phyloP scores from a whole-genome alignment of 2,113 vertebrate species.

The Pterocles orientalis region DNA sequence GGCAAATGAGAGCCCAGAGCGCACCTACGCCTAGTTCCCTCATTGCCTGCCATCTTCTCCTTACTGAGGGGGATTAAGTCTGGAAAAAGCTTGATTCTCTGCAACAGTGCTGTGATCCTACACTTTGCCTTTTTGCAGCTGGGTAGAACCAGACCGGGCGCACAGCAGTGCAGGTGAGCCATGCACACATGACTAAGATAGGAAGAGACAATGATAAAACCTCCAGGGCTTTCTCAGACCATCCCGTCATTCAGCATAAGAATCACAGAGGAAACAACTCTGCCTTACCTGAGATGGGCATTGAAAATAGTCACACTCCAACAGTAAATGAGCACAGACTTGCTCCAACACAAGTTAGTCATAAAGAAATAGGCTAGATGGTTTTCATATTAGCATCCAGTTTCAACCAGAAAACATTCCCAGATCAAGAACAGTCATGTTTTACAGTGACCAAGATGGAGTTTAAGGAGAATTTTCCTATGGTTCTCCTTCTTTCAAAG shows the following conservation, averaged over 20 bases:
- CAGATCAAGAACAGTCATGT: not conserved
- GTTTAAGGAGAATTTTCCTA: not conserved
- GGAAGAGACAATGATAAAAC: not conserved
- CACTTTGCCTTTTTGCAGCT: not conserved
- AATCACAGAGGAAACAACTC: slow-evolving; percentile 19
- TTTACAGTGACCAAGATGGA: not conserved
- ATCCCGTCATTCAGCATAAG: slow-evolving; percentile 33
- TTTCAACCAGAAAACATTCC: not conserved
- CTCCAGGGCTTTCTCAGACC: slow-evolving; percentile 33
- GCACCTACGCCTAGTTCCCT: not conserved
- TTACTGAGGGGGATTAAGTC: not conserved
- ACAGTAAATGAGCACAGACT: not conserved
- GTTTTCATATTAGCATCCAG: not conserved
- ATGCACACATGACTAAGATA: not conserved
- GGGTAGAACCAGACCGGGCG: not conserved
- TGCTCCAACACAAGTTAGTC: not conserved
- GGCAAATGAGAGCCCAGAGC: not conserved
- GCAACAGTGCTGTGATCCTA: not conserved
- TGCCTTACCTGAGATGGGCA: not conserved
- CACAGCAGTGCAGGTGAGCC: not conserved
- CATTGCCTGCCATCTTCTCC: not conserved
- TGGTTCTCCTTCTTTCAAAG: not conserved
- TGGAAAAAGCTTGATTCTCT: not conserved
- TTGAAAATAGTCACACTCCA: not conserved
- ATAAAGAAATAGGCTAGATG: not conserved